Evolutionary conservation across 2,113 vertebrate genomes (phyloP).

Genomic region (Neodon shergylaensis): DNA sequence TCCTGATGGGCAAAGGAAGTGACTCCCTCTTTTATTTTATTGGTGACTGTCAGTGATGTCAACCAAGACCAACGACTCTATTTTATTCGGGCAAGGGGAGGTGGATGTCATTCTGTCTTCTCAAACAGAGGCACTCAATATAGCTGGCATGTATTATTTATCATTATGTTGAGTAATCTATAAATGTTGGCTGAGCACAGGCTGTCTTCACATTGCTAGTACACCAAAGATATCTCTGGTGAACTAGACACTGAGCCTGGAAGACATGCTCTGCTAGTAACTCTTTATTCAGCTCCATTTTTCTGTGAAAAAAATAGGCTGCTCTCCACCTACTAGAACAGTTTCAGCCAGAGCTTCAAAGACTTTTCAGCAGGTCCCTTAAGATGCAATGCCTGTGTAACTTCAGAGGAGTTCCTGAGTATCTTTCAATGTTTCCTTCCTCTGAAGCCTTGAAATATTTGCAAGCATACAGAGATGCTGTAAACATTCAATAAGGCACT

Average conservation of each 20-base stretch:
- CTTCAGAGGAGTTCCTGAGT: background rate
- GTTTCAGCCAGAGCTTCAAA: background rate
- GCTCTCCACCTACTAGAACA: background rate
- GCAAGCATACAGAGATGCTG: background rate
- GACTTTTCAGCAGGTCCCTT: background rate
- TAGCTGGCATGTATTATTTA: background rate
- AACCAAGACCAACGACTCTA: background rate
- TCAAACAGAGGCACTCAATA: background rate
- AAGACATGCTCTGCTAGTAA: background rate
- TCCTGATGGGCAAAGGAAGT: background rate
- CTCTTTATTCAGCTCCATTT: slow-evolving; percentile 1
- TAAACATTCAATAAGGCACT: background rate
- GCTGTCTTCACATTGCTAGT: background rate
- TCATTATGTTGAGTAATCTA: background rate
- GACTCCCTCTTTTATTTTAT: background rate
- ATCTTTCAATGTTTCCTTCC: background rate
- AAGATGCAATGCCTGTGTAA: background rate
- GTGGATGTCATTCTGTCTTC: background rate
- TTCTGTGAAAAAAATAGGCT: background rate
- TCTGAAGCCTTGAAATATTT: background rate
- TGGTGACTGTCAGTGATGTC: background rate
- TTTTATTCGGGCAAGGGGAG: background rate
- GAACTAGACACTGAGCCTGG: background rate
- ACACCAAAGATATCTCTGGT: background rate
- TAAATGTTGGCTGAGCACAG: slow-evolving; percentile 2